Percentiles rank a stretch among this genome's conserved stretches.
These are phyloP conservation scores for Apteryx owenii DNA, from an alignment of 2,113 vertebrate genomes.

Conservation along the genomic window DNA sequence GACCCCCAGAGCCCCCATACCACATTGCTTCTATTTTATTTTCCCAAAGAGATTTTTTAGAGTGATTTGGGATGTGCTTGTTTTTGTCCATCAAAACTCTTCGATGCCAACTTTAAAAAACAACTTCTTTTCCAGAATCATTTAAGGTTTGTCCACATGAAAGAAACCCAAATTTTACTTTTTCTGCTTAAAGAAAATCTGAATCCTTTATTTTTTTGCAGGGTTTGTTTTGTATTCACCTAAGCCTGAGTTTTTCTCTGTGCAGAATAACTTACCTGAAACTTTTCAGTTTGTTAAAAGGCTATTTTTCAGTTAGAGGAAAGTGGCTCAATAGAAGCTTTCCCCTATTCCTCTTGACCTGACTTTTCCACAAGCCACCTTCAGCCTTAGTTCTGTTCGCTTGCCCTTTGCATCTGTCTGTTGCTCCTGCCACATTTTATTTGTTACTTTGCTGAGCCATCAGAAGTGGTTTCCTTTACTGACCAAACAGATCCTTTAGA, in stretches of 20 bases:
- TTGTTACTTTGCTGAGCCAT: background rate
- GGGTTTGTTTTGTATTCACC: background rate
- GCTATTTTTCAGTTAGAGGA: background rate
- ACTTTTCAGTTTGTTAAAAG: background rate
- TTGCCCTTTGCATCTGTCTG: background rate
- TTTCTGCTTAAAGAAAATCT: background rate
- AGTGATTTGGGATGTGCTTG: background rate
- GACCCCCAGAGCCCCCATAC: background rate
- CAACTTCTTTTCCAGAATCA: fast-evolving
- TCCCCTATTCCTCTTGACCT: background rate
- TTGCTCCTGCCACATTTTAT: background rate
- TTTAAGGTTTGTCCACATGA: background rate
- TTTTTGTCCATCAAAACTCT: background rate
- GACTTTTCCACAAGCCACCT: background rate
- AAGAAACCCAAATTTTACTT: background rate
- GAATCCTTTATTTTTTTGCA: background rate
- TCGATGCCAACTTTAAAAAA: background rate
- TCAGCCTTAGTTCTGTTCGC: background rate
- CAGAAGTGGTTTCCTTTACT: background rate
- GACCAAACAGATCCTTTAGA: background rate
- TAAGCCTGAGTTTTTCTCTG: background rate
- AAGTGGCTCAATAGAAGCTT: background rate
- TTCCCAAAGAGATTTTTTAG: background rate
- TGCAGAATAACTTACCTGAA: background rate
- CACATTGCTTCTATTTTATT: background rate